phyloP scores from a whole-genome alignment of 2,888 invertebrate genomes.

The Tenodera sinensis region DNA sequence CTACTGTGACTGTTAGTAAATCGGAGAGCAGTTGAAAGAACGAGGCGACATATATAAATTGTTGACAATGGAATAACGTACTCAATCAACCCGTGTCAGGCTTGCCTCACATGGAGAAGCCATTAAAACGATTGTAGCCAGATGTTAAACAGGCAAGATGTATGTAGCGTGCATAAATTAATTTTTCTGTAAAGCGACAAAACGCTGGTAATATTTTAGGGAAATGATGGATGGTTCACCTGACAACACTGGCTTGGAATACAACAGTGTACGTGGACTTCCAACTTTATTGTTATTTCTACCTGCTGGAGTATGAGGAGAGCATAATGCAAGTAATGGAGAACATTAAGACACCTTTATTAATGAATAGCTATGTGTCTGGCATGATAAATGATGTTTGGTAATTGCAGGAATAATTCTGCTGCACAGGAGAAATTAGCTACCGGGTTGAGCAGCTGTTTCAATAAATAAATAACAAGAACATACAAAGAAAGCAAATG shows the following conservation, averaged over 20 bases:
- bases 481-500: too few relatives aligned
- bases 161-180: neutral
- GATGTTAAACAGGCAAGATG: neutral
- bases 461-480: too few relatives aligned
- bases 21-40: too few relatives aligned
- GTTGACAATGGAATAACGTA: too few relatives aligned
- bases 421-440: neutral
- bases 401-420: neutral
- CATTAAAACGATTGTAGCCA: neutral
- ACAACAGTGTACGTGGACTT: neutral
- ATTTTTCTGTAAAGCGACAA: neutral
- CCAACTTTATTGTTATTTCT: neutral
- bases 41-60: too few relatives aligned
- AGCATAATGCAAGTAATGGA: neutral
- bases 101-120: neutral
- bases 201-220: neutral
- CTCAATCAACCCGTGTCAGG: too few relatives aligned
- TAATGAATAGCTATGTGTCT: neutral
- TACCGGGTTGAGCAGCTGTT: too few relatives aligned
- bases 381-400: neutral
- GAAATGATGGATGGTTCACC: neutral
- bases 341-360: neutral
- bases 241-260: neutral
- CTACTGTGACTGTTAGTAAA: too few relatives aligned
- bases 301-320: neutral